These are phyloP conservation scores for Tachyglossus aculeatus DNA, from an alignment of 2,797 vertebrate species.

Conservation along the genomic window DNA sequence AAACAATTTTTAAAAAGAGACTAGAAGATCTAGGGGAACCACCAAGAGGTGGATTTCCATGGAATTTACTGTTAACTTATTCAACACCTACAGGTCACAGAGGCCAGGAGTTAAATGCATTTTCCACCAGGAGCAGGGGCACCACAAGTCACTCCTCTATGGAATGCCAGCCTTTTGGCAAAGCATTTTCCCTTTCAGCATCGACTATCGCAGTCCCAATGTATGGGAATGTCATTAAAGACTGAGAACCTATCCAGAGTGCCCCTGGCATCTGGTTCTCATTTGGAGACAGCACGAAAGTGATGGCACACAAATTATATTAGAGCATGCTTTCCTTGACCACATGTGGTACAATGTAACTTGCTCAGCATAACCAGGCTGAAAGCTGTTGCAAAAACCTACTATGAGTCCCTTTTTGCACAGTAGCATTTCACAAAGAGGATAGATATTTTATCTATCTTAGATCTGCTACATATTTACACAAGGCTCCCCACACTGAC, in stretches of 20 bases:
- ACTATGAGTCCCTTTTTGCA: background rate
- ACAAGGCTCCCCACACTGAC: slow-evolving; percentile 6
- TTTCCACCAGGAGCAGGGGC: background rate
- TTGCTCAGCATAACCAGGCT: slow-evolving; percentile 18
- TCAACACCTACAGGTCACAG: no score
- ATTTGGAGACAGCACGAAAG: slow-evolving; percentile 27
- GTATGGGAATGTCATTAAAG: slow-evolving; percentile 27
- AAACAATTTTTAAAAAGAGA: no score
- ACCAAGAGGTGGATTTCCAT: background rate
- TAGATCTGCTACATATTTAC: background rate
- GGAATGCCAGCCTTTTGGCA: no score
- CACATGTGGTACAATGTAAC: slow-evolving; percentile 22
- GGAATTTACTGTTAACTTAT: no score
- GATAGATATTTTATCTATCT: background rate
- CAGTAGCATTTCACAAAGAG: background rate
- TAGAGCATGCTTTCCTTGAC: slow-evolving; percentile 30
- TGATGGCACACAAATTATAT: slow-evolving; percentile 21
- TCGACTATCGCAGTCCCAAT: slow-evolving; percentile 33
- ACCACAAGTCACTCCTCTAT: background rate
- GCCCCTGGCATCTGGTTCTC: slow-evolving; percentile 42
- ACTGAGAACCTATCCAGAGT: slow-evolving; percentile 30
- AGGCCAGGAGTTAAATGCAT: slow-evolving; percentile 9
- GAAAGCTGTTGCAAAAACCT: slow-evolving; percentile 4
- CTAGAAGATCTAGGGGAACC: no score
- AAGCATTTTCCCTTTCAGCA: slow-evolving; percentile 37